Conservation (phyloP, 2,113 vertebrate genomes). For the Bubalus kerabau region DNA sequence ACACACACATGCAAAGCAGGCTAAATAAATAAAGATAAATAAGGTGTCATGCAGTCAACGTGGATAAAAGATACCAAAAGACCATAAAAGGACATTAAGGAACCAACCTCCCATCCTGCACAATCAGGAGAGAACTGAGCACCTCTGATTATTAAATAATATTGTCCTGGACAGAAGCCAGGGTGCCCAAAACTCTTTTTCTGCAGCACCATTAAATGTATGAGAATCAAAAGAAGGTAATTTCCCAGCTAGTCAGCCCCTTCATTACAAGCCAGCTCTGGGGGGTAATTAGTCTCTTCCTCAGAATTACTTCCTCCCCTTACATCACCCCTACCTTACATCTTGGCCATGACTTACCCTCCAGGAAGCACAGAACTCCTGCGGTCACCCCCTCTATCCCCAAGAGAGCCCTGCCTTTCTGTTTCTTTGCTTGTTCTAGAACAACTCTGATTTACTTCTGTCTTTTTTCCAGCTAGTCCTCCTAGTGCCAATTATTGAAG, state of each 20-base stretch:
- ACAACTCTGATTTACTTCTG: background rate
- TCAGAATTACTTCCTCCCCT: constrained; percentile 46
- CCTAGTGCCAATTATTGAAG: background rate
- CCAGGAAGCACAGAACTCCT: background rate
- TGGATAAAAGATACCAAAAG: background rate
- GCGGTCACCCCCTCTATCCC: background rate
- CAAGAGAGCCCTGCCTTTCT: background rate
- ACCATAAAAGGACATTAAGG: background rate
- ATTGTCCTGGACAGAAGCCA: constrained; percentile 25
- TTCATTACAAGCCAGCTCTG: constrained; percentile 33
- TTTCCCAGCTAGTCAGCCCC: constrained; percentile 61
- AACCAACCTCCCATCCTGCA: constrained; percentile 41
- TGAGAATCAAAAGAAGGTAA: constrained; percentile 72
- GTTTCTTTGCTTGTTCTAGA: constrained; percentile 25
- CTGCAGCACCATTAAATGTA: constrained; percentile 55
- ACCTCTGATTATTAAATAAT: constrained; percentile 13
- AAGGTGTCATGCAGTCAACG: background rate
- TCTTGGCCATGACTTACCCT: background rate
- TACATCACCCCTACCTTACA: constrained; percentile 58
- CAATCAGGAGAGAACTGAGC: background rate
- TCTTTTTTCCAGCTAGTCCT: constrained; percentile 22
- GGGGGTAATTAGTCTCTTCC: constrained; percentile 55
- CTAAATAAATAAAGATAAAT: constrained; percentile 1
- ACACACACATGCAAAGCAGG: background rate
- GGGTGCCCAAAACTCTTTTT: constrained; percentile 24